Evolutionary conservation across 2,888 invertebrate species (phyloP), one percentile per base, ranked within the genome.

Genomic region (Sphaeridia pumilis): DNA sequence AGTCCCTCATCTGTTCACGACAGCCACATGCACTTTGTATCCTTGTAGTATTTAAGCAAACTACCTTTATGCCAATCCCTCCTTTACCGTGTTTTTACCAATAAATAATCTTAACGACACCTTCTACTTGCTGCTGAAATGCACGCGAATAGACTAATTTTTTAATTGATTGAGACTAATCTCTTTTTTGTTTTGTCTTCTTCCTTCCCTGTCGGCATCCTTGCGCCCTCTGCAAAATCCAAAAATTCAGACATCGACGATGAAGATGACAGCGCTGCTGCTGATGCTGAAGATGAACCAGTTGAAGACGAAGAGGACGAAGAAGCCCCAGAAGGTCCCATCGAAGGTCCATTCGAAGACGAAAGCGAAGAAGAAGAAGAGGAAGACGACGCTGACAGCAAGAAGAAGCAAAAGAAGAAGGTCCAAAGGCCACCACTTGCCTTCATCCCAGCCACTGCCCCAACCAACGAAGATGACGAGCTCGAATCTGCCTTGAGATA

Each of bases 381-480:
- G 17, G 52, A 52, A 12, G 56, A 52, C 31, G 45, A 44, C n/a
- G 51, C 38, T 14, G 20, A 38, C 5, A 5, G 17, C 38, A 38
- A 38, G 38, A 54, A 34, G 43, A 49, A 28, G 35, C 54, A 35
- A 20, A 46, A 41, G 38, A 28, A n/a, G 26, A 31, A 21, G 26
- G 38, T 36, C 41, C 51, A 14, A 7, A 21, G 17, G 45, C 50
- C 48, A 12, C 61, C 57, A 35, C 34, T 57, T 20, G 55, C 53
- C 4, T 46, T 55, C 27, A 51, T 57, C 27, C 49, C 56, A 2
- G 58, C 57, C 17, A 49, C 52, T 10, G 52, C 53, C 12, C 51
- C 52, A 17, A 58, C 55, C 41, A 53, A 52, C 31, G 58, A 57
- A 41, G 58, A 58, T 49, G 61, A 58, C 41, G 61, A 58, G 52